phyloP scores from a whole-genome alignment of 1,140 invertebrate genomes.

The Micrasema minimum region DNA sequence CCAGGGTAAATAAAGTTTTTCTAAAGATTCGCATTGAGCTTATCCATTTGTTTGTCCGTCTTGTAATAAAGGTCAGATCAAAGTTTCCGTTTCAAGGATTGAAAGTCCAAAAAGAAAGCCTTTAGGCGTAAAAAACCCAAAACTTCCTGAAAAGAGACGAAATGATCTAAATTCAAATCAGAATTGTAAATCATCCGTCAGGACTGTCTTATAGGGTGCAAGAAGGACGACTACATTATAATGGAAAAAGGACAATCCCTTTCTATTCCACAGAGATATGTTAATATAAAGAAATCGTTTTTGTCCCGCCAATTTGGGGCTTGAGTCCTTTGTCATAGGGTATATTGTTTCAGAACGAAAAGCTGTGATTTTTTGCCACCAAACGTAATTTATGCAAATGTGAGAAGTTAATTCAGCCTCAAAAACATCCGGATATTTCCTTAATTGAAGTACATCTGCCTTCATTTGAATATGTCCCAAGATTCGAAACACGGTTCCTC shows the following conservation, averaged over 20 bases:
- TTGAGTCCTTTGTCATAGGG: slow-evolving; percentile 26
- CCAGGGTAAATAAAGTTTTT: slow-evolving; percentile 13
- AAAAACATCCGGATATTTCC: slow-evolving; percentile 49
- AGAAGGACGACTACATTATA: slow-evolving; percentile 28
- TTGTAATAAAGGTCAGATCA: slow-evolving; percentile 32
- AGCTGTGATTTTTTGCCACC: slow-evolving; percentile 36
- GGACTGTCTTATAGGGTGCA: slow-evolving; percentile 16
- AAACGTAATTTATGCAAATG: slow-evolving; percentile 50
- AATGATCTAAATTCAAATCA: slow-evolving; percentile 53
- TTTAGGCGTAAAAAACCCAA: slow-evolving; percentile 33
- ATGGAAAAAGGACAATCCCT: slow-evolving; percentile 40
- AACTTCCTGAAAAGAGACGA: slow-evolving; percentile 35
- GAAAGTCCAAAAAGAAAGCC: slow-evolving; percentile 34
- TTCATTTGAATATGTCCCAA: slow-evolving; percentile 35
- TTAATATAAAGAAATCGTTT: slow-evolving; percentile 47
- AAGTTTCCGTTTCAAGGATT: slow-evolving; percentile 36
- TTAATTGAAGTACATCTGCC: slow-evolving; percentile 50
- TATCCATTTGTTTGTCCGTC: slow-evolving; percentile 23
- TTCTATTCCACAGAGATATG: slow-evolving; percentile 49
- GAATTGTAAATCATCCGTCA: slow-evolving; percentile 54
- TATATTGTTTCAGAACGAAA: slow-evolving; percentile 21
- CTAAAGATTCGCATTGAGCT: slow-evolving; percentile 3
- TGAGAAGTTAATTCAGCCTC: slow-evolving; percentile 51
- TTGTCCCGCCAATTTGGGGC: slow-evolving; percentile 42
- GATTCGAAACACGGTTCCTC: slow-evolving; percentile 18